Evolutionary conservation across 1,140 invertebrate genomes (phyloP), one percentile per base, ranked within the genome.

Genomic region (Penaeus indicus): DNA sequence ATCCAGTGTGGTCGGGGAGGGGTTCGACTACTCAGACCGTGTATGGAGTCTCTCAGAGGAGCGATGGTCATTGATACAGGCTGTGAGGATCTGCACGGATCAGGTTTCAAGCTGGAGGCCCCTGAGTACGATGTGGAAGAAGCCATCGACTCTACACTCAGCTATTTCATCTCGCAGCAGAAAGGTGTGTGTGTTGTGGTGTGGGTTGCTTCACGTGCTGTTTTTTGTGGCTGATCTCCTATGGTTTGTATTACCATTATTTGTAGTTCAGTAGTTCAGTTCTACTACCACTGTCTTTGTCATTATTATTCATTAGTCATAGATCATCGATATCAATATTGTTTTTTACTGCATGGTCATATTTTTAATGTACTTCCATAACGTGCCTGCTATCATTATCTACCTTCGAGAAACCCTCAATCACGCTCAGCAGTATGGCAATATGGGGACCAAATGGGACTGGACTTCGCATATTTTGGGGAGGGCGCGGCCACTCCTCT

Each of bases 91-190:
- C 63, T 82, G 42, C 32, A 72, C 42, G 88, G 47, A 83, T 88
- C 18, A 67, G 85, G 13, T 38, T 54, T 1, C 85, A n/a, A 85
- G 75, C 77, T 90, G 3, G 83, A 88, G 38, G 86, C 84, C 47
- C 90, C 88, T 42, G 82, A 90, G 22, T 90, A 81, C 27, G 72
- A 88, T 72, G 86, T 90, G 22, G 77, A 88, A 16, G 86, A 90
- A 63, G 83, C 90, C 22, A 81, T 85, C 21, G 86, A 88, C 32
- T 61, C 81, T 22, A 80, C 88, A n/a, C 32, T 90, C 4, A 84
- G 81, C 38, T 88, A 61, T 69, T 60, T 88, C 22, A 61, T 88
- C 54, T 82, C 72, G 1, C 83, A 90, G 67, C 77, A 85, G 64
- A 82, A 54, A 80, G 90, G 82, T 86, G 67, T 47, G 90, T 60